Conservation (phyloP, 2,113 vertebrate species). For the Oncorhynchus clarkii region DNA sequence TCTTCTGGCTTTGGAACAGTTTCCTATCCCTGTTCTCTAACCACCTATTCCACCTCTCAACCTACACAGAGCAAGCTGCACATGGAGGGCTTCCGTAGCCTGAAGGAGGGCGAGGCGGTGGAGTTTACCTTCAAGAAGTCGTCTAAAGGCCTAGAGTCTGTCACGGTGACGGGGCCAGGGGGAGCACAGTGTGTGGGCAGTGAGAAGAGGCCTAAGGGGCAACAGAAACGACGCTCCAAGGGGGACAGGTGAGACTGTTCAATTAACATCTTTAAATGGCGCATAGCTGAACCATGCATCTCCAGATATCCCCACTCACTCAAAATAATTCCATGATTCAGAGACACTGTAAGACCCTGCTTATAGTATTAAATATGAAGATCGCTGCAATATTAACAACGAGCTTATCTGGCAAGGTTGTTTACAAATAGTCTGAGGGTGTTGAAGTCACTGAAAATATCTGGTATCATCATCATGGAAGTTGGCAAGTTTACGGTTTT, state of each 20-base stretch:
- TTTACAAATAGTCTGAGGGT: too few species aligned
- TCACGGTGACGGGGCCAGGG: slow-evolving; percentile 82
- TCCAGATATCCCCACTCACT: not conserved
- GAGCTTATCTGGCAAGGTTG: too few species aligned
- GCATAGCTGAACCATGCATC: not conserved
- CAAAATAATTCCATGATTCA: too few species aligned
- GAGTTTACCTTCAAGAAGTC: slow-evolving; percentile 95
- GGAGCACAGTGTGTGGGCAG: slow-evolving; percentile 86
- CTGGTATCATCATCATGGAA: too few species aligned
- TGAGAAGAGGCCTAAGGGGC: slow-evolving; percentile 82
- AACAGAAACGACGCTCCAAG: slow-evolving; percentile 86
- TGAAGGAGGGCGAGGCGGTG: slow-evolving; percentile 89
- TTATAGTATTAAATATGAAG: too few species aligned
- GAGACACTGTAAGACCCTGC: too few species aligned
- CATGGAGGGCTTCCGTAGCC: slow-evolving; percentile 94
- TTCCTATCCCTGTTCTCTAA: not conserved
- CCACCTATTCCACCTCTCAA: not conserved
- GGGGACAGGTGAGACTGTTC: slow-evolving; percentile 78
- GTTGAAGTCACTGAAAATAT: too few species aligned
- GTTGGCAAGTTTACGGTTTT: too few species aligned
- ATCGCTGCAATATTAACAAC: too few species aligned
- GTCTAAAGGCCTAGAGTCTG: slow-evolving; percentile 87
- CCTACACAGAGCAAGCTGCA: slow-evolving; percentile 87
- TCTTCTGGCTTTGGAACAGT: not conserved
- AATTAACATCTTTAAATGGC: too few species aligned